Percentiles rank a stretch among this genome's conserved stretches.
Evolutionary conservation across 2,888 invertebrate species (phyloP).

Genomic region (Phlogophora meticulosa): DNA sequence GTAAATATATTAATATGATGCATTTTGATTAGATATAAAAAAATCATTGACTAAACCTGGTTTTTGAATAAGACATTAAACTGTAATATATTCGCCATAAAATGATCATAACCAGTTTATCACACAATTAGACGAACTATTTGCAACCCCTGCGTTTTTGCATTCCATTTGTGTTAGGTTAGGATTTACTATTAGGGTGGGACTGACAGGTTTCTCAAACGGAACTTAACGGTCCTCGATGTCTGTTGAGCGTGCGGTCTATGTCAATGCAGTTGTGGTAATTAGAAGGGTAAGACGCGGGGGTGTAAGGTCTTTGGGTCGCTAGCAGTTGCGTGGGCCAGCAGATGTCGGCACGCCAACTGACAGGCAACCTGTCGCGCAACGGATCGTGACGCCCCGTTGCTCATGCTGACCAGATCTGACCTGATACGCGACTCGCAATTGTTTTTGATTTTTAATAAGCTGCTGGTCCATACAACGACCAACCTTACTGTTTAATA

Average conservation of each 20-base stretch:
- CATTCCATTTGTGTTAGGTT: constrained; percentile 73
- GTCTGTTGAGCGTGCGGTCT: constrained; percentile 80
- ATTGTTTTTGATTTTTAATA: constrained; percentile 84
- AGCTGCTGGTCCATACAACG: constrained; percentile 60
- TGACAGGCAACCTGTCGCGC: constrained; percentile 90
- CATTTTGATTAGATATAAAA: constrained; percentile 2
- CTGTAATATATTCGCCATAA: constrained; percentile 58
- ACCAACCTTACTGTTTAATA: constrained; percentile 43
- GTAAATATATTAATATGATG: constrained; percentile 15
- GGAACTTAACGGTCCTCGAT: constrained; percentile 87
- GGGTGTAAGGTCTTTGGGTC: constrained; percentile 83
- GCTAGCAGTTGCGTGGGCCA: constrained; percentile 74
- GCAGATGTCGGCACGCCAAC: constrained; percentile 88
- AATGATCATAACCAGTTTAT: constrained; percentile 80
- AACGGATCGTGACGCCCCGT: constrained; percentile 88
- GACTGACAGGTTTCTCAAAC: constrained; percentile 87
- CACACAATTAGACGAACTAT: constrained; percentile 85
- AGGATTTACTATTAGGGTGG: constrained; percentile 77
- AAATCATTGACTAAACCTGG: constrained; percentile 28
- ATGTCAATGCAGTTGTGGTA: constrained; percentile 75
- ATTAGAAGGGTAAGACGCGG: constrained; percentile 88
- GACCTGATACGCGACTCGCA: constrained; percentile 81
- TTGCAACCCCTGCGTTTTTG: constrained; percentile 89
- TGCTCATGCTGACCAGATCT: constrained; percentile 83
- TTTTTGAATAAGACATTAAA: constrained; percentile 71